Percentiles rank a stretch among this genome's conserved stretches.
Conservation (phyloP, 2,888 invertebrate species). For the Troglohyphantes excavatus region DNA sequence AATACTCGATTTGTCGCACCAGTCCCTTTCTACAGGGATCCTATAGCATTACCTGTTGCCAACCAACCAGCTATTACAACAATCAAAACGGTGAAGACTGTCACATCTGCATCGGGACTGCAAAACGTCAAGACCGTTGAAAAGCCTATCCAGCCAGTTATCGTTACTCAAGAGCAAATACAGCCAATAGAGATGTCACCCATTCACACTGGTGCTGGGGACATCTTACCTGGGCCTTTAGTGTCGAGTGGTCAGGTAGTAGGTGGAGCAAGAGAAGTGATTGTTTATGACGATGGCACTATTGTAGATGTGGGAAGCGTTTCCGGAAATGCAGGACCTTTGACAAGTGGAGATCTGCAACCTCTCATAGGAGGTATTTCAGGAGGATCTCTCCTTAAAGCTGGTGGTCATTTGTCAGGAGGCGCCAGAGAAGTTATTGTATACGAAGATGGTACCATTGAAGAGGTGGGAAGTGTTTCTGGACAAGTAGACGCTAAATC, state of each 20-base stretch:
- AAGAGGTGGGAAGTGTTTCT: neutral
- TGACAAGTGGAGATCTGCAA: neutral
- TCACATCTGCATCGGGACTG: neutral
- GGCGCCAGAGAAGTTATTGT: neutral
- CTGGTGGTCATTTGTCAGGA: neutral
- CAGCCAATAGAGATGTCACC: neutral
- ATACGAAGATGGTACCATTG: neutral
- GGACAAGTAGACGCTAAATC: neutral
- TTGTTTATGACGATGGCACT: neutral
- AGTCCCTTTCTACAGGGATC: conserved; percentile 1
- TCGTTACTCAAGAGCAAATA: neutral
- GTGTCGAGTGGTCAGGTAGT: neutral
- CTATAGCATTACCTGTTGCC: neutral
- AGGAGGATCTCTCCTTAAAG: neutral
- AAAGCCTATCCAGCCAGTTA: neutral
- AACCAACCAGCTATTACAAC: neutral
- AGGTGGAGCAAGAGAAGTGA: neutral
- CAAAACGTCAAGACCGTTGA: neutral
- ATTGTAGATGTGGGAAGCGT: neutral
- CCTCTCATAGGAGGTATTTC: neutral
- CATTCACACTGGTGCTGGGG: neutral
- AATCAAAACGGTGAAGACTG: neutral
- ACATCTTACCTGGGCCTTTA: neutral
- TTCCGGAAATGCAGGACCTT: neutral
- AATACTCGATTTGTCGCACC: neutral